Evolutionary conservation across 2,888 invertebrate genomes (phyloP), one percentile per base, ranked within the genome.

Genomic region (Chaetogeoica ovagalla): DNA sequence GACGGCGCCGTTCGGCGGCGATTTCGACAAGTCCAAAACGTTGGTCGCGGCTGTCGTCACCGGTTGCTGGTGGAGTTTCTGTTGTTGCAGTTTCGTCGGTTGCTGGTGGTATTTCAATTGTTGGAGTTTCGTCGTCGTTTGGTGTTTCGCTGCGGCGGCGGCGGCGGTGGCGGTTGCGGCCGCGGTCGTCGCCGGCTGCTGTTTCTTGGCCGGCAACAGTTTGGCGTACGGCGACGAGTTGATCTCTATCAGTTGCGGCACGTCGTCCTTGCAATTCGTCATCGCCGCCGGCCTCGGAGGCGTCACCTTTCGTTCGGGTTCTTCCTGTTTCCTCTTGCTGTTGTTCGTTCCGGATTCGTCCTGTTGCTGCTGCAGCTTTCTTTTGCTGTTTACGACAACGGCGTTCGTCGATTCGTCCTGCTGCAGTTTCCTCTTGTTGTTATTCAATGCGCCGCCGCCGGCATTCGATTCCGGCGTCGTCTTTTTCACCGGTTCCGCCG

Each of bases 171-270:
- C 30, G 30, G 30, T 4, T 1, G 30, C 4, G 23, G 65, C 15
- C 17, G 68, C 30, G 30, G 30, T 4, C 2, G 30, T 30, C 43
- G 65, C 15, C 17, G 68, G 21, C 71, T 75, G 81, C 9, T 71
- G 63, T 62, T 77, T 77, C 37, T 76, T 72, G 11, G 82, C 9
- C 9, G 82, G 69, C 15, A 82, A 81, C 15, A 82, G 62, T 81
- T 83, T 83, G 0, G 82, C 75, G 23, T 82, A 82, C 13, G 82
- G 83, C 23, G 83, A 82, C 11, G 83, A 82, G 39, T 83, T 83
- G 3, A 83, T 83, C 65, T 83, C 83, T n/a, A 83, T 83, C 19
- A 83, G 70, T 13, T 82, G 77, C 4, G 83, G 83, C n/a, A 83
- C 82, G 65, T 83, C 82, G 37, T 82, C 82, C 48, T 75, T 72